These are phyloP conservation scores for Catamblyrhynchus diadema DNA, from an alignment of 2,797 vertebrate species.

Conservation along the genomic window DNA sequence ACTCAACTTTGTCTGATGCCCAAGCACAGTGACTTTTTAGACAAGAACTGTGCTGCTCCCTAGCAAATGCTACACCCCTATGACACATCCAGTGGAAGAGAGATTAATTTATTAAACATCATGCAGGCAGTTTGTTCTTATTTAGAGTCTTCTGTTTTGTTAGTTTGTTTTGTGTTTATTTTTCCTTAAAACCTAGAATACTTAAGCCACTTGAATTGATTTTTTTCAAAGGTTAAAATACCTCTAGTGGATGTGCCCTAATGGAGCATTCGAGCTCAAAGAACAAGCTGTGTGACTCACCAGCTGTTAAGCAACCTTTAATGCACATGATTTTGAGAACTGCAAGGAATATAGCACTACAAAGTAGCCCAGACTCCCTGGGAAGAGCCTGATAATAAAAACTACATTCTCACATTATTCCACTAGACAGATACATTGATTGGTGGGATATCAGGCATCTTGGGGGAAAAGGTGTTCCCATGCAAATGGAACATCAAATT, in stretches of 20 bases:
- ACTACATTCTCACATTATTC: constrained; percentile 32
- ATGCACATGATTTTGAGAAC: constrained; percentile 35
- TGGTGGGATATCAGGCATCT: constrained; percentile 1
- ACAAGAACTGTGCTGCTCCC: neutral
- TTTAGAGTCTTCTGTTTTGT: neutral
- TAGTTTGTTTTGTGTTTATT: neutral
- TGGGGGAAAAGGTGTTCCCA: constrained; percentile 37
- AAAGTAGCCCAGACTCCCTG: constrained; percentile 45
- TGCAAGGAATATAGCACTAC: constrained; percentile 44
- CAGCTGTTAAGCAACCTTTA: constrained; percentile 63
- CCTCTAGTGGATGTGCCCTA: constrained; percentile 51
- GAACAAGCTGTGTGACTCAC: constrained; percentile 58
- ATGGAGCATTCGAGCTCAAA: constrained; percentile 49
- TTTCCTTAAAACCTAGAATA: neutral
- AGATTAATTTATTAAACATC: neutral
- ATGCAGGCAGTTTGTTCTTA: neutral
- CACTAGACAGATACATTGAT: neutral
- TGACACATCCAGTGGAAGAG: neutral
- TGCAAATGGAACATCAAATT: neutral
- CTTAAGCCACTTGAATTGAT: constrained; percentile 33
- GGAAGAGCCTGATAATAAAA: constrained; percentile 55
- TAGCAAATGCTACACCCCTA: neutral
- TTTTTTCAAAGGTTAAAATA: constrained; percentile 64
- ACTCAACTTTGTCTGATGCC: neutral
- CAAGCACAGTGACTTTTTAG: neutral